A percentile compares a stretch with the other conserved stretches of the same genome.
These are phyloP conservation scores for Brachionus calyciflorus DNA, from an alignment of 1,140 invertebrate genomes.

Conservation along the genomic window DNA sequence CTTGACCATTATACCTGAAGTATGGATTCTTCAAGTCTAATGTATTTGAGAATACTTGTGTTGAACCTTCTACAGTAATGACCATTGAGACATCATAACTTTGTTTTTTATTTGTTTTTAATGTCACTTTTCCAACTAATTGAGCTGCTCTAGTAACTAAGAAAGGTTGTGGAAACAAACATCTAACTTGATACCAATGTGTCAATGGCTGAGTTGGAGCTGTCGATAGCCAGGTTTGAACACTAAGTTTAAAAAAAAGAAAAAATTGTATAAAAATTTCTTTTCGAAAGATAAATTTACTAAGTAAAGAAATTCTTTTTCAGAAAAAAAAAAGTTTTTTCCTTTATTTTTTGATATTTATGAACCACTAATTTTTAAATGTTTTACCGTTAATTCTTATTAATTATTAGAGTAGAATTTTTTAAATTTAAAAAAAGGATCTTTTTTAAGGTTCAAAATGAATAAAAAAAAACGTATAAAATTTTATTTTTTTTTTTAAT, in stretches of 20 bases:
- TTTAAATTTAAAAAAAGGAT: not conserved
- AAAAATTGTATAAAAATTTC: not conserved
- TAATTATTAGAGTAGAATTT: too few relatives aligned
- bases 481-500: not conserved
- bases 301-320: not conserved
- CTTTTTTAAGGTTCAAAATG: slow-evolving; percentile 5
- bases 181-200: slow-evolving; percentile 99
- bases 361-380: too few relatives aligned
- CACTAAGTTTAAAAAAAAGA: slow-evolving; percentile 56
- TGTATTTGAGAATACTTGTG: slow-evolving; percentile 71
- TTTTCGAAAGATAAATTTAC: not conserved
- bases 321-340: not conserved
- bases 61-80: slow-evolving; percentile 80
- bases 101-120: slow-evolving; percentile 89
- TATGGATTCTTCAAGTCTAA: slow-evolving; percentile 98
- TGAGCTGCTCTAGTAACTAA: slow-evolving; percentile 90
- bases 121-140: slow-evolving; percentile 78
- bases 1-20: slow-evolving; percentile 64
- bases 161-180: slow-evolving; percentile 85
- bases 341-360: too few relatives aligned
- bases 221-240: slow-evolving; percentile 95
- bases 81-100: slow-evolving; percentile 99
- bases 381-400: too few relatives aligned
- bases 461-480: not conserved
- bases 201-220: slow-evolving; percentile 95